Evolutionary conservation across 2,888 invertebrate genomes (phyloP).

Genomic region (Eumerus sabulonum): DNA sequence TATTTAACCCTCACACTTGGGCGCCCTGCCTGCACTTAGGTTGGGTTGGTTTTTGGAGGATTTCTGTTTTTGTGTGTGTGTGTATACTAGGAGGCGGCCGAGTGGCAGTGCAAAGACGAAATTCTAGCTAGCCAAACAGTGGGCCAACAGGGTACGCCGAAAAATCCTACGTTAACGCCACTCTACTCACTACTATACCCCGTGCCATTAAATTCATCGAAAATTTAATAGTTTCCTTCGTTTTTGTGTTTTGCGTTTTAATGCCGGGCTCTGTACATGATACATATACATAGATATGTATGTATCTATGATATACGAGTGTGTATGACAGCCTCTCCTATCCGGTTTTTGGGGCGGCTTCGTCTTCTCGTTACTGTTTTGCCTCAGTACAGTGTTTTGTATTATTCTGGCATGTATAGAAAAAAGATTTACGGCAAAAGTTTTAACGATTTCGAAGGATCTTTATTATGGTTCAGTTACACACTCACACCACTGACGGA

Average conservation of each 20-base stretch:
- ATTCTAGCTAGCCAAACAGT: slow-evolving; percentile 27
- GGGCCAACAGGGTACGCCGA: slow-evolving; percentile 5
- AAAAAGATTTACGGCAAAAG: slow-evolving; percentile 68
- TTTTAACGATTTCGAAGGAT: slow-evolving; percentile 68
- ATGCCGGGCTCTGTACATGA: slow-evolving; percentile 20
- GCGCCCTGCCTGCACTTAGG: slow-evolving; percentile 31
- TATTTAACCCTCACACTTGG: slow-evolving; percentile 22
- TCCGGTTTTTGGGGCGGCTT: background rate
- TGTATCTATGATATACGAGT: background rate
- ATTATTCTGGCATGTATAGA: slow-evolving; percentile 67
- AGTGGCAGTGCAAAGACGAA: too few species aligned
- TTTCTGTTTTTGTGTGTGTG: slow-evolving; percentile 12
- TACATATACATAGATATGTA: background rate
- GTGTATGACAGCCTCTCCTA: background rate
- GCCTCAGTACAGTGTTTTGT: slow-evolving; percentile 46
- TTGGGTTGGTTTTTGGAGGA: background rate
- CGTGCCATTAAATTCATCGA: slow-evolving; percentile 68
- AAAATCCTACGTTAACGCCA: slow-evolving; percentile 55
- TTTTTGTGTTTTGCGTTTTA: slow-evolving; percentile 66
- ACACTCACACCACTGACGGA: slow-evolving; percentile 37
- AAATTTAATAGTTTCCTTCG: slow-evolving; percentile 67
- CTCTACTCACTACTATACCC: slow-evolving; percentile 34
- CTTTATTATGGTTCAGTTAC: slow-evolving; percentile 66
- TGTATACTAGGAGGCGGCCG: background rate
- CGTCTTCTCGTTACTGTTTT: slow-evolving; percentile 26